Base-by-base conservation (phyloP, 2,888 invertebrate species). In the Protonemura montana region DNA sequence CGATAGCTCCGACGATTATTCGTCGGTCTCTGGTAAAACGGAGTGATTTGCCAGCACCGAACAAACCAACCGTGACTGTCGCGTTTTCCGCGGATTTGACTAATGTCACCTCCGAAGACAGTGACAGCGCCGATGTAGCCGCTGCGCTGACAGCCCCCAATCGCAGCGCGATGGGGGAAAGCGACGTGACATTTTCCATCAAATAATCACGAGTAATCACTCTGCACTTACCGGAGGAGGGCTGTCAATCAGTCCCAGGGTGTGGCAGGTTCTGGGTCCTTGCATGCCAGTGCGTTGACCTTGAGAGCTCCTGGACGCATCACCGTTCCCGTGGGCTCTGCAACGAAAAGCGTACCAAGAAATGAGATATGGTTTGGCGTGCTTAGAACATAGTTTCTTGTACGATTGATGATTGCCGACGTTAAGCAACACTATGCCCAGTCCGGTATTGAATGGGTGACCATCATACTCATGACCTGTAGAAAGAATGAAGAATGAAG, bases 201-300 rank as follows among this genome's bases (percentile, higher is more conserved):
- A 78, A 78, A 78, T 78, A 78, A 78, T 27, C 78, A 78, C n/a
- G 82, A 83, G 82, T 83, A 83, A 83, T 83, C 82, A 42, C 30
- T 83, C 42, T 83, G 41, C 78, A 78, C 82, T 83, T 41, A 83
- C 82, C 82, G 26, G n/a, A 25, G 82, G 82, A 5, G 35, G 29
- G 27, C 82, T 83, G 82, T 83, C 82, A 41, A 83, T 83, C 82
- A 83, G 42, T 83, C 41, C 16, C 59, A 59, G 59, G 35, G 82
- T 41, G 35, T 30, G 35, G 27, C 78, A 78, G 78, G 6, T 2
- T 28, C 26, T 25, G 1, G 78, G 16, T 78, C 28, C n/a, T 10
- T 13, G 78, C 27, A 27, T 78, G 78, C 78, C 78, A 28, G 7
- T 6, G n/a, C 76, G 78, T 5, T 27, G 28, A 1, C 35, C 26